Conservation (phyloP, 2,113 vertebrate genomes). For the Coryphaenoides rupestris region DNA sequence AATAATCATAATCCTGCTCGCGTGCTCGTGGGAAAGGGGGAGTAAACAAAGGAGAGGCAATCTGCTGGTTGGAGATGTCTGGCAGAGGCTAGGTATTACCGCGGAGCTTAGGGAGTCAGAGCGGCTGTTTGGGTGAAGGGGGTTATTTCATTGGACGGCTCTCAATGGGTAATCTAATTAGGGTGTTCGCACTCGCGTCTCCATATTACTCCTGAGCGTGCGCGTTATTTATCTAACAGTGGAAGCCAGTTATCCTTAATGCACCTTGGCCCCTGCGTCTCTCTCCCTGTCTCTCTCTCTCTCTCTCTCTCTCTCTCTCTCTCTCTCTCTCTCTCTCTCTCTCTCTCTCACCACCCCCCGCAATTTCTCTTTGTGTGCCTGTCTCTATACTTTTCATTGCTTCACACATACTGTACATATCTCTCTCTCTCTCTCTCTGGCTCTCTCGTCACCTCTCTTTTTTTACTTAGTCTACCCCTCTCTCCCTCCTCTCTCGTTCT, state of each 20-base stretch:
- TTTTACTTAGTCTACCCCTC: too few species aligned
- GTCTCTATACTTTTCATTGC: too few species aligned
- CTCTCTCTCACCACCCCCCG: background rate
- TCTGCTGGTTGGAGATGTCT: constrained; percentile 2
- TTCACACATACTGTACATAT: too few species aligned
- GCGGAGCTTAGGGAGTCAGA: too few species aligned
- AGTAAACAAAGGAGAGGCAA: background rate
- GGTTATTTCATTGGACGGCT: too few species aligned
- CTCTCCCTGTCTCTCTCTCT: background rate
- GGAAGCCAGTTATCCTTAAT: constrained; percentile 53
- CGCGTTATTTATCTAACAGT: constrained; percentile 59
- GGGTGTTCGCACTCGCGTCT: constrained; percentile 45
- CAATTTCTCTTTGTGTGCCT: too few species aligned
- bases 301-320: background rate
- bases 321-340: background rate
- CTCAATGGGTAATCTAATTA: constrained; percentile 58
- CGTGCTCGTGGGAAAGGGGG: too few species aligned
- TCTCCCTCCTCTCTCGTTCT: background rate
- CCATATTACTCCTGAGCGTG: constrained; percentile 40
- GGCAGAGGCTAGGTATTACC: background rate
- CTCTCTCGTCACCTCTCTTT: too few species aligned
- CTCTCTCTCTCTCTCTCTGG: too few species aligned
- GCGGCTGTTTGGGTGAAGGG: too few species aligned
- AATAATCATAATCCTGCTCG: too few species aligned
- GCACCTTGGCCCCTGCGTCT: background rate